Evolutionary conservation across 2,888 invertebrate species (phyloP), one percentile per base, ranked within the genome.

Genomic region (Andrena minutula): DNA sequence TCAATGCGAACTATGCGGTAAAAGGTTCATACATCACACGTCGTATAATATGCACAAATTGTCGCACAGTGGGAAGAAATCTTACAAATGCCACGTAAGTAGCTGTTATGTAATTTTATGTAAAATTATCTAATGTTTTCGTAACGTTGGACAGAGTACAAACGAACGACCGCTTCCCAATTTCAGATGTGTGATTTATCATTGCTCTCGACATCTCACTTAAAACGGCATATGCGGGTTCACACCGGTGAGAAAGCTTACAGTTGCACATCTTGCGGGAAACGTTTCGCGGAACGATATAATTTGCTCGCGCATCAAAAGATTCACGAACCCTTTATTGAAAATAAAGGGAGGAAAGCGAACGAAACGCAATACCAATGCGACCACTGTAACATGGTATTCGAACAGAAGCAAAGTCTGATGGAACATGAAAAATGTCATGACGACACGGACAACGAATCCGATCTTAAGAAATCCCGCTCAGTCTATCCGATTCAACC

Each of bases 11-110:
- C 92, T 95, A 83, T 96, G 96, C 94, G 96, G 95, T 87, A 96
- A 96, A 93, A 95, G 95, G 83, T 96, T 96, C 93, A 95, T 96
- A 89, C 96, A 96, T 94, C 96, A 96, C 90, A 96, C 96, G 58
- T 96, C 96, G 60, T 96, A 96, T 94, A 96, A 95, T 92, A 96
- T 96, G 95, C 96, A 96, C 94, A 95, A 95, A 92, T 93, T 96
- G 91, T 95, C 95, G 41, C 96, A 96, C 94, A 92, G 90, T 20
- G 90, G 91, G 4, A 90, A 92, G 49, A 93, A 92, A 73, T 90
- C 90, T 3, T 90, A 92, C 74, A 90, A 87, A 60, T 93, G 92
- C 73, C 84, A 89, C 64, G 92, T 93, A 82, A 86, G 91, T 89
- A 35, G 41, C 0, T 20, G 16, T 28, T 23, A 26, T 53, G 20